Base-by-base conservation (phyloP, 2,888 invertebrate genomes). In the Drosophila barbarae region DNA sequence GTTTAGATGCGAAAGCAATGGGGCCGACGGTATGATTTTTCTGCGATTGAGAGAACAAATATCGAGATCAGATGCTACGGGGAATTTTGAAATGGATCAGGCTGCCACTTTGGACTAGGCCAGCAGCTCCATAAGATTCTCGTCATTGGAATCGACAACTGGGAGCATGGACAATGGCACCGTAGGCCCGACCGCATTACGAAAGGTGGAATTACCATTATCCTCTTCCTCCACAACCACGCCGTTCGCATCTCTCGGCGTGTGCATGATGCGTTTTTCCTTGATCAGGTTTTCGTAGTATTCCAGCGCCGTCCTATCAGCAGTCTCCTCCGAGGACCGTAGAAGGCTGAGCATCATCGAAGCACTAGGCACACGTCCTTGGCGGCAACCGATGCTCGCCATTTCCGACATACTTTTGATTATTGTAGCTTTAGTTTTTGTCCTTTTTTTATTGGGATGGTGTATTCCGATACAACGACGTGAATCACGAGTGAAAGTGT, bases 231-330 rank as follows among this genome's bases (percentile, higher is more conserved):
- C 9, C 28, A 49, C 8, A 6, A 55, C 67, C 15, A 73, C 69
- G 0, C 34, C 6, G 5, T 77, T 18, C 0, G 18, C 13, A 32
- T 47, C 46, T 9, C 2, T 21, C 5, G 32, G 46, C 18, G 9
- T 32, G 10, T 23, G 77, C 3, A 73, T 54, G 0, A 34, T 15
- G 13, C 80, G 83, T 77, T 74, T 76, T 2, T 13, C 30, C 1
- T 15, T 7, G 41, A 69, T 77, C 10, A 26, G 18, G 5, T 35
- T 47, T 49, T 77, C 83, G 23, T 77, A 56, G 21, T 32, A 68
- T 2, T 68, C 64, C 13, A 85, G 41, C 2, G 72, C 41, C 2
- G 38, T 23, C 5, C 61, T 54, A 21, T 83, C 63, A 4, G 32
- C 23, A 4, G 35, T 38, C 2, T 15, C 1, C 39, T 80, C 81